Base-by-base conservation (phyloP, 2,888 invertebrate species). In the Cheilosia vulpina region DNA sequence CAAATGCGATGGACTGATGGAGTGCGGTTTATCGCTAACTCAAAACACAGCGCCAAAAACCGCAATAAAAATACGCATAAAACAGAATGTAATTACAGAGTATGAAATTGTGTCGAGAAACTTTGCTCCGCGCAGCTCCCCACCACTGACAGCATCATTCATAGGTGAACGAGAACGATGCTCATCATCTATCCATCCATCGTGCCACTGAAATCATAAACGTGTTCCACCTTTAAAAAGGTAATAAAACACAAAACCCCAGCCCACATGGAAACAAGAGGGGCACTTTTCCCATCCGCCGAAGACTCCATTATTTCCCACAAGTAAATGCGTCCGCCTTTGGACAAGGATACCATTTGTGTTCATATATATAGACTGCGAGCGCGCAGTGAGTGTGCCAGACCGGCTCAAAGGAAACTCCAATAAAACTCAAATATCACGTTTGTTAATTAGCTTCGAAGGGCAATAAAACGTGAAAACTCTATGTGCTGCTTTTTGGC, bases 401-500 rank as follows among this genome's bases (percentile, higher is more conserved):
- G 21, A 65, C 68, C 24, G 76, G 50, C 60, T 65, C 60, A 58
- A 65, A 73, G 47, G 24, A 87, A 85, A 87, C 73, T 82, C 77
- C 73, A 87, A 87, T 87, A 87, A 85, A 85, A 85, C 81, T 85
- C 81, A 81, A 82, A 82, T 87, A 87, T 87, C 62, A 85, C 81
- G 84, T 87, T 87, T 80, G 75, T 90, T 91, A 91, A 91, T 91
- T 91, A 91, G 90, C 90, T 90, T 89, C 90, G 89, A 90, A 90
- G 88, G 89, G 91, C 90, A 90, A 91, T 91, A 91, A 91, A 91
- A 91, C 90, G 88, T 88, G 87, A 88, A 88, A 87, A 87, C 87
- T 87, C 82, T 52, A 57, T 53, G 19, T 41, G 21, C 17, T 41
- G 27, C 6, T 60, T 24, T 45, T 41, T 17, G 43, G 9, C 4